Evolutionary conservation across 2,113 vertebrate genomes (phyloP).

Genomic region (Oryzias javanicus): DNA sequence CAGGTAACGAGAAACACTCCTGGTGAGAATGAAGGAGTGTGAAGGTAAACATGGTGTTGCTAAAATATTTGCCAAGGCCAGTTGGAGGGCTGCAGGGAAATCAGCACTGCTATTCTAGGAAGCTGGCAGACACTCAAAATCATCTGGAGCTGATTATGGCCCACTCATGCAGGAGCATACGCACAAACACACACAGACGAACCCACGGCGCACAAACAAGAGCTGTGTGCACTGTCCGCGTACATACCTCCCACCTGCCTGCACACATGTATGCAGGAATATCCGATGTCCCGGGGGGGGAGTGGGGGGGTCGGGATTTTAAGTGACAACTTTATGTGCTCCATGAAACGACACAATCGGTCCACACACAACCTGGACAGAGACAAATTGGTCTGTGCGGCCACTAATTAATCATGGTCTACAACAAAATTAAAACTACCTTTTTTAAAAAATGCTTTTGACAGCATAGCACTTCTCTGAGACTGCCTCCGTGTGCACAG

Average conservation of each 20-base stretch:
- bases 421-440: neutral
- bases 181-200: conserved; percentile 52
- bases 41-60: conserved; percentile 74
- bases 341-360: conserved; percentile 36
- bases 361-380: neutral
- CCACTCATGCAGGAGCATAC: conserved; percentile 35
- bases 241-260: conserved; percentile 46
- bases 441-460: no score
- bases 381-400: conserved; percentile 12
- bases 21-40: conserved; percentile 58
- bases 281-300: conserved; percentile 36
- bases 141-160: conserved; percentile 80
- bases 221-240: conserved; percentile 27
- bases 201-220: conserved; percentile 38
- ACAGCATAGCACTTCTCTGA: neutral
- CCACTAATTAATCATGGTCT: neutral
- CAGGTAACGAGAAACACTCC: conserved; percentile 49
- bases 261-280: conserved; percentile 32
- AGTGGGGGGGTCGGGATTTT: conserved; percentile 11
- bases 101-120: conserved; percentile 77
- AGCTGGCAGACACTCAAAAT: conserved; percentile 73
- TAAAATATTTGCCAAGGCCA: conserved; percentile 78
- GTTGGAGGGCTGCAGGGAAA: conserved; percentile 70
- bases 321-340: conserved; percentile 60
- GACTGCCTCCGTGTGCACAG: neutral